A percentile compares a stretch with the other conserved stretches of the same genome.
phyloP scores from a whole-genome alignment of 1,140 invertebrate genomes.

The Drosophila parabipectinata region DNA sequence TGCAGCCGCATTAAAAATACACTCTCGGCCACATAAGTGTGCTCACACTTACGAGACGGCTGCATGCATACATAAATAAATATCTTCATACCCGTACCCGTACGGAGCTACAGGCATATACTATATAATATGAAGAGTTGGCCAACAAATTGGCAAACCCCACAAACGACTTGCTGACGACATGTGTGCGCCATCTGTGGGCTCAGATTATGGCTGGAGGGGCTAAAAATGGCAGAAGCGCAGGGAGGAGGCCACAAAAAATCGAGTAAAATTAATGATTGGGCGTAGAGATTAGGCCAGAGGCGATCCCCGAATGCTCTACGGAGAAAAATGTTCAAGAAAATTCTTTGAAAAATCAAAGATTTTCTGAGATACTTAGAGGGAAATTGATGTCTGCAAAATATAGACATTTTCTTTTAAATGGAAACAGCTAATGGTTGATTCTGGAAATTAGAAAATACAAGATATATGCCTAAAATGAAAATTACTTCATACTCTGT shows the following conservation, averaged over 20 bases:
- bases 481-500: too few species aligned
- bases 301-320: slow-evolving; percentile 8
- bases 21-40: slow-evolving; percentile 41
- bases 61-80: slow-evolving; percentile 4
- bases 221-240: neutral
- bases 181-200: slow-evolving; percentile 73
- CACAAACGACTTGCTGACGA: slow-evolving; percentile 49
- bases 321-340: neutral
- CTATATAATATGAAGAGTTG: slow-evolving; percentile 40
- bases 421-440: too few species aligned
- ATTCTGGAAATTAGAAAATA: too few species aligned
- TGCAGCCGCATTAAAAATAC: slow-evolving; percentile 61
- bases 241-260: slow-evolving; percentile 15
- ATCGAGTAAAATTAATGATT: slow-evolving; percentile 51
- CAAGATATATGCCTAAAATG: too few species aligned
- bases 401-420: too few species aligned
- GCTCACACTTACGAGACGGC: slow-evolving; percentile 3
- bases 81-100: neutral
- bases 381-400: too few species aligned
- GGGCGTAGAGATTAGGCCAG: slow-evolving; percentile 36
- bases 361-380: too few species aligned
- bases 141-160: slow-evolving; percentile 62
- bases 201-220: slow-evolving; percentile 13
- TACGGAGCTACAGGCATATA: slow-evolving; percentile 4
- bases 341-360: too few species aligned